Conservation (phyloP, 2,888 invertebrate genomes). For the Chymomyza amoena region DNA sequence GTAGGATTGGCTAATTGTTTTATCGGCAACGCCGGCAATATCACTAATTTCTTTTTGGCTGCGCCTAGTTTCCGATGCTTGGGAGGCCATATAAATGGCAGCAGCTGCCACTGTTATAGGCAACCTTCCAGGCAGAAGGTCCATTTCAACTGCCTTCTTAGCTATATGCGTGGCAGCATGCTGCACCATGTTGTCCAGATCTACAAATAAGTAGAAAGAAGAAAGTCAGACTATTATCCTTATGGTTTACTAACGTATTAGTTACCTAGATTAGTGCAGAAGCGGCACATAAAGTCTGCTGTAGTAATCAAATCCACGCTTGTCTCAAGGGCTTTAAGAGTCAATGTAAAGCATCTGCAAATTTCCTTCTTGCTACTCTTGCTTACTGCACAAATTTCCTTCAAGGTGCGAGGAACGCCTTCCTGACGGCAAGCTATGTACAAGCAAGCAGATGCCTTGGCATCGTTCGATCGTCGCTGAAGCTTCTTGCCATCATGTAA, state of each 20-base stretch:
- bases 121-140: slow-evolving; percentile 97
- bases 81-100: no score
- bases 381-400: slow-evolving; percentile 99
- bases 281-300: slow-evolving; percentile 99
- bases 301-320: slow-evolving; percentile 98
- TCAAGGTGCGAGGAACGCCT: slow-evolving; percentile 98
- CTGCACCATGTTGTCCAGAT: slow-evolving; percentile 91
- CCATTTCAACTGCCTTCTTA: slow-evolving; percentile 95
- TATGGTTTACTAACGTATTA: no score
- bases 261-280: slow-evolving; percentile 97
- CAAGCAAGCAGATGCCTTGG: no score
- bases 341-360: slow-evolving; percentile 97
- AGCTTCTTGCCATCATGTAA: slow-evolving; percentile 96
- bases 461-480: slow-evolving; percentile 97
- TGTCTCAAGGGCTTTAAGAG: slow-evolving; percentile 96
- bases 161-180: slow-evolving; percentile 98
- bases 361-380: slow-evolving; percentile 99
- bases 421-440: slow-evolving; percentile 99
- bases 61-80: no score
- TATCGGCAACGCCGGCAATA: no score
- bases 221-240: not conserved
- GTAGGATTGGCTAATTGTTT: no score
- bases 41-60: no score
- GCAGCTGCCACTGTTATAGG: slow-evolving; percentile 99
- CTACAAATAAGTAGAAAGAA: slow-evolving; percentile 49